Evolutionary conservation across 1,140 invertebrate genomes (phyloP).

Genomic region (Oncopeltus fasciatus): DNA sequence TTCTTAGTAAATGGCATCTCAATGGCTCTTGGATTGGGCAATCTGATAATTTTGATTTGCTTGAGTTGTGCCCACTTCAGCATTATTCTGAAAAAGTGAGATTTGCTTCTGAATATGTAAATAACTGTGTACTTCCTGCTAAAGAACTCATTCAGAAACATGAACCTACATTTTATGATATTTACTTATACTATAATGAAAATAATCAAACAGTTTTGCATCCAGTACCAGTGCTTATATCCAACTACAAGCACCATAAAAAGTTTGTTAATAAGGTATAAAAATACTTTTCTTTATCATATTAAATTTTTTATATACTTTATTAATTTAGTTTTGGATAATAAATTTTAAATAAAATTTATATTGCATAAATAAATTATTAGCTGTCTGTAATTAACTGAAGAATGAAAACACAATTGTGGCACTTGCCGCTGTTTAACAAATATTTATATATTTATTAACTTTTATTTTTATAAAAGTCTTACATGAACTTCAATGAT

Average conservation of each 20-base stretch:
- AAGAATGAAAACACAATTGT: no score
- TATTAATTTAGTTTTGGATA: no score
- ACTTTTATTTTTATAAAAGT: no score
- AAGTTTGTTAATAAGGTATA: constrained; percentile 24
- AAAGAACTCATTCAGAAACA: constrained; percentile 34
- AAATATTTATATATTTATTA: no score
- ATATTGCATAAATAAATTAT: no score
- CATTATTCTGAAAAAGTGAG: constrained; percentile 33
- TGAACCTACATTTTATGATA: constrained; percentile 36
- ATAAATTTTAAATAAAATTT: no score
- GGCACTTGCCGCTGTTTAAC: no score
- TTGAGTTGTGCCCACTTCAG: constrained; percentile 36
- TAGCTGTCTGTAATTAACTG: no score
- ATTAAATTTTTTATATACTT: no score
- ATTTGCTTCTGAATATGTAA: constrained; percentile 40
- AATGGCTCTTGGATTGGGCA: constrained; percentile 25
- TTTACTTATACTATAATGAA: constrained; percentile 39
- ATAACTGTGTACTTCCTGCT: constrained; percentile 36
- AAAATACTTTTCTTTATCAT: no score
- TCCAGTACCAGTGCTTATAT: constrained; percentile 41
- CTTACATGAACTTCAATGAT: no score
- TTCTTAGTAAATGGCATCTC: constrained; percentile 25
- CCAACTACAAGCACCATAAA: constrained; percentile 26
- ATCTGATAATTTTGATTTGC: constrained; percentile 26
- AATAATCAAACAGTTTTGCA: constrained; percentile 35